Evolutionary conservation across 2,113 vertebrate genomes (phyloP), one percentile per base, ranked within the genome.

Genomic region (Monarcha castaneiventris): DNA sequence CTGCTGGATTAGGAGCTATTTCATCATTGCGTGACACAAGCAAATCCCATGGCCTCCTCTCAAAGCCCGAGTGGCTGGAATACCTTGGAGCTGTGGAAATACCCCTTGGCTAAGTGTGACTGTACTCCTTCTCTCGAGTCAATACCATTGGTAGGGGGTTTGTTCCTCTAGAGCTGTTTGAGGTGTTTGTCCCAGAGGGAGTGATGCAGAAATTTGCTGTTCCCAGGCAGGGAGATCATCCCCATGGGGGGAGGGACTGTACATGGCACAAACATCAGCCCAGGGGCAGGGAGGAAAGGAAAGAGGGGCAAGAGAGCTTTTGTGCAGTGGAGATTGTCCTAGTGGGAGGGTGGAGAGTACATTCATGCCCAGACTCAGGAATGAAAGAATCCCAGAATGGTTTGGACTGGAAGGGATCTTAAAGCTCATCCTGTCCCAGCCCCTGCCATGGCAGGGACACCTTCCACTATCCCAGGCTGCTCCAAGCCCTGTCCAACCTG

Each of bases 1-100:
- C 93, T 82, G 62, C 27, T 91, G 95, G 80, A 79, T 92, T 76
- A 95, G 82, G 81, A 80, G 88, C 82, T 88, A 2, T 96, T 96
- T 91, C 87, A 73, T 92, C 86, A 87, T 81, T 6, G 18, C 32
- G 5, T 29, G 69, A 30, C 88, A 64, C 80, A 44, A 64, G 83
- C 72, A 90, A 87, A 89, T 44, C 93, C 80, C 73, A 7, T 3
- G 44, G 94, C 84, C 87, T 82, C 85, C 66, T 35, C 77, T 48
- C 68, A 5, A 23, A 5, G 3, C 2, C 2, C 12, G 4, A 5
- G 2, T 10, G 66, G 75, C 68, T 85, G 58, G 13, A n/a, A 21
- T 6, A 16, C 58, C 32, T n/a, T 29, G 55, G 85, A 67, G 88
- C 92, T 66, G 21, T 54, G 59, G 46, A 18, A 58, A 8, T 13